Evolutionary conservation across 2,888 invertebrate species (phyloP).

Genomic region (Drosophila mimetica): DNA sequence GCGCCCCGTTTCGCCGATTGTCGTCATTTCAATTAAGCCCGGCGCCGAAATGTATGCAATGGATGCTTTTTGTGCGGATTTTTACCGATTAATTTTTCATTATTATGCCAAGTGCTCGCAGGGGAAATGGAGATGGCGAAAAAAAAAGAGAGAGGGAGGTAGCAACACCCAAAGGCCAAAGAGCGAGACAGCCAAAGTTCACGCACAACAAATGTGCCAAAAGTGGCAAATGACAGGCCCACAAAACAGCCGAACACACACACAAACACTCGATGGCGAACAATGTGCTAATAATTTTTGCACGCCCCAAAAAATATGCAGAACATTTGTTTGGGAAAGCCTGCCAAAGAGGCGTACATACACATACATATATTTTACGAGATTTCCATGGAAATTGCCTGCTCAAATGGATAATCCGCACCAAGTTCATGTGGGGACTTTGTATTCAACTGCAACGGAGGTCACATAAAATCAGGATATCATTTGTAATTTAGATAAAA

Average conservation of each 20-base stretch:
- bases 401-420: neutral
- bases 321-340: slow-evolving; percentile 10
- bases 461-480: neutral
- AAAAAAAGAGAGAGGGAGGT: neutral
- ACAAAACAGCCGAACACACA: slow-evolving; percentile 8
- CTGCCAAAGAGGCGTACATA: slow-evolving; percentile 21
- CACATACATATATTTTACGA: slow-evolving; percentile 4
- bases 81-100: slow-evolving; percentile 61
- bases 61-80: slow-evolving; percentile 44
- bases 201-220: slow-evolving; percentile 42
- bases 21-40: slow-evolving; percentile 66
- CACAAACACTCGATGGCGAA: slow-evolving; percentile 2
- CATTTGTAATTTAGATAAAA: neutral
- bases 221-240: slow-evolving; percentile 34
- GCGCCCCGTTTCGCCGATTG: slow-evolving; percentile 30
- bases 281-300: slow-evolving; percentile 41
- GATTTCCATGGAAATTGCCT: slow-evolving; percentile 11
- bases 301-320: slow-evolving; percentile 23
- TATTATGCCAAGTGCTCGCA: slow-evolving; percentile 54
- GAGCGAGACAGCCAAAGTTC: slow-evolving; percentile 14
- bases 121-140: slow-evolving; percentile 2
- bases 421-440: neutral
- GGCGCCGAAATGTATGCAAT: slow-evolving; percentile 63
- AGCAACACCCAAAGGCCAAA: slow-evolving; percentile 9
- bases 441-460: neutral